A percentile compares a stretch with the other conserved stretches of the same genome.
Evolutionary conservation across 2,113 vertebrate species (phyloP).

Genomic region (Protomyctophum bolini): DNA sequence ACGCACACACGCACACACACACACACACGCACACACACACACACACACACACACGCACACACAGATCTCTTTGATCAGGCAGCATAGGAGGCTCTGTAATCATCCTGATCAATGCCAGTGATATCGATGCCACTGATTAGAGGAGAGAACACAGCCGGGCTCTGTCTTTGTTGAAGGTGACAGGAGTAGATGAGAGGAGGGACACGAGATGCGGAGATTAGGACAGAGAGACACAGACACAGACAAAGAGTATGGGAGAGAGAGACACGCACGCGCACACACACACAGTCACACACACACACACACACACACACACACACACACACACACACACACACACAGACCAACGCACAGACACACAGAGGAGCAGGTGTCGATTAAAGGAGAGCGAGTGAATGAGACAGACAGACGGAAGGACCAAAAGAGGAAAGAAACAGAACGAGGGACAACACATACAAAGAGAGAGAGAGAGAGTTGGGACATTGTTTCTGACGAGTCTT

Average conservation of each 20-base stretch:
- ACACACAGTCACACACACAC: neutral
- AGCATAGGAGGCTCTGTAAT: slow-evolving; percentile 59
- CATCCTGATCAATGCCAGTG: slow-evolving; percentile 63
- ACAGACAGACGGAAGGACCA: neutral
- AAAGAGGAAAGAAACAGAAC: neutral
- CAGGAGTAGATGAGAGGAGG: slow-evolving; percentile 10
- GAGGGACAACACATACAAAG: neutral
- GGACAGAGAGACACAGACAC: slow-evolving; percentile 8
- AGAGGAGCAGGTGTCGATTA: neutral
- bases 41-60: slow-evolving; percentile 23
- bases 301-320: slow-evolving; percentile 5
- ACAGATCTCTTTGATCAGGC: slow-evolving; percentile 63
- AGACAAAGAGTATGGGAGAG: neutral
- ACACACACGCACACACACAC: neutral
- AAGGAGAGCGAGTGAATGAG: neutral
- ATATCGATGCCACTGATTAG: slow-evolving; percentile 67
- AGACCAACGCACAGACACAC: neutral
- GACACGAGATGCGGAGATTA: slow-evolving; percentile 31
- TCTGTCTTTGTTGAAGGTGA: slow-evolving; percentile 51
- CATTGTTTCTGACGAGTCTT: slow-evolving; percentile 23
- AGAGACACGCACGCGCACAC: slow-evolving; percentile 5
- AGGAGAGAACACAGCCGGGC: slow-evolving; percentile 42
- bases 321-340: slow-evolving; percentile 3
- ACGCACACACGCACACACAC: neutral
- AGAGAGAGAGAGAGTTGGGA: slow-evolving; percentile 7